phyloP scores from a whole-genome alignment of 2,113 vertebrate genomes.

The Gymnorhina tibicen region DNA sequence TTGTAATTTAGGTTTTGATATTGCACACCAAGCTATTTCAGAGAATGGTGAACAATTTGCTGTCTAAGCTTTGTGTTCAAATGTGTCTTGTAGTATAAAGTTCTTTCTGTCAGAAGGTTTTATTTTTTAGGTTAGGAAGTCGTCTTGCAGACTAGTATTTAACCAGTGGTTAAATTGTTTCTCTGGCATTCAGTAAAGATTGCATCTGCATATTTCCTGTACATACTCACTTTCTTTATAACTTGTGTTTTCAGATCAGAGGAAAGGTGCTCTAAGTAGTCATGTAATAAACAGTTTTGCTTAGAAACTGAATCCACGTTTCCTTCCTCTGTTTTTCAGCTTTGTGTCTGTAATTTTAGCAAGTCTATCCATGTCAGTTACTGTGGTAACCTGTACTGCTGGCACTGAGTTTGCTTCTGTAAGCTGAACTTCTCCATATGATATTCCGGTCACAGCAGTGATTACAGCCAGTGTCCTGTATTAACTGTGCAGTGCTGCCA shows the following conservation, averaged over 20 bases:
- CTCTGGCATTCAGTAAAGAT: neutral
- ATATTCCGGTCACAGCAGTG: neutral
- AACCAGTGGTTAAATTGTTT: neutral
- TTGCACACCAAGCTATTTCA: neutral
- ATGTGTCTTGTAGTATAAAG: neutral
- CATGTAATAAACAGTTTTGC: neutral
- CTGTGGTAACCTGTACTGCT: slow-evolving; percentile 9
- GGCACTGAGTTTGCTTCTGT: neutral
- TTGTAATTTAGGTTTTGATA: slow-evolving; percentile 51
- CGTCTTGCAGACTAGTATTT: neutral
- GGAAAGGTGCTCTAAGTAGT: neutral
- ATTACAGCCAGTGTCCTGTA: neutral
- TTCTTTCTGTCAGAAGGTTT: neutral
- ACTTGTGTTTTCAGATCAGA: neutral
- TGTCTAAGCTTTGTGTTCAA: slow-evolving; percentile 17
- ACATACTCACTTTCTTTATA: neutral
- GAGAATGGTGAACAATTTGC: neutral
- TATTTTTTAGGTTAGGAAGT: neutral
- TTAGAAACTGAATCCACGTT: neutral
- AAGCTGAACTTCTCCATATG: neutral
- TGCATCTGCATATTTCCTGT: neutral
- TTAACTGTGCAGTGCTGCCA: neutral
- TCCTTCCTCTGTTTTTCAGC: neutral
- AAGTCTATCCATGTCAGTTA: neutral
- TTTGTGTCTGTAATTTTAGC: neutral